Conservation (phyloP, 2,113 vertebrate species). For the Caranx ignobilis region DNA sequence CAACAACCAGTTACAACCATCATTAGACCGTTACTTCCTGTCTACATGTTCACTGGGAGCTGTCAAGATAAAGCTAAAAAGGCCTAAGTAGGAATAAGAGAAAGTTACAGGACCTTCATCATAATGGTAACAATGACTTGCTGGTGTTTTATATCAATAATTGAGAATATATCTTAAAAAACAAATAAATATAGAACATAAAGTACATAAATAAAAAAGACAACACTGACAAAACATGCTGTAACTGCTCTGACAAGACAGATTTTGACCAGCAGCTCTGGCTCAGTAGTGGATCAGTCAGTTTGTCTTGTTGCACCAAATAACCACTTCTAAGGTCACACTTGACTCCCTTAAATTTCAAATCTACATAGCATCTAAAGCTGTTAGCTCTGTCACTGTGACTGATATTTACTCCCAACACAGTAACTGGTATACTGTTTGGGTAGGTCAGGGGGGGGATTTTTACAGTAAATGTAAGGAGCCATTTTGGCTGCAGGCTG, state of each 20-base stretch:
- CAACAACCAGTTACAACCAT: too few species aligned
- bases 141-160: too few species aligned
- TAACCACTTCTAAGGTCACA: neutral
- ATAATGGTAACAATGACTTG: too few species aligned
- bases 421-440: neutral
- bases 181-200: too few species aligned
- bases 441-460: neutral
- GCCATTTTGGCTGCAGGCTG: conserved; percentile 3
- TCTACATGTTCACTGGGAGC: neutral
- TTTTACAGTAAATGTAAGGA: conserved; percentile 13
- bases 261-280: neutral
- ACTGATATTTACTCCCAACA: neutral
- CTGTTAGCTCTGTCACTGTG: neutral
- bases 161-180: too few species aligned
- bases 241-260: neutral
- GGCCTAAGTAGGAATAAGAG: too few species aligned
- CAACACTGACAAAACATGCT: neutral
- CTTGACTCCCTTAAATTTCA: neutral
- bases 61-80: too few species aligned
- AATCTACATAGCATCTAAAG: neutral
- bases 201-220: too few species aligned
- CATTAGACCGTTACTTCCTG: neutral
- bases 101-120: neutral
- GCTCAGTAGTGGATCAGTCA: neutral
- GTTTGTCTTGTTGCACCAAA: neutral